A percentile compares a stretch with the other conserved stretches of the same genome.
Conservation (phyloP, 2,113 vertebrate genomes). For the Callithrix jacchus region DNA sequence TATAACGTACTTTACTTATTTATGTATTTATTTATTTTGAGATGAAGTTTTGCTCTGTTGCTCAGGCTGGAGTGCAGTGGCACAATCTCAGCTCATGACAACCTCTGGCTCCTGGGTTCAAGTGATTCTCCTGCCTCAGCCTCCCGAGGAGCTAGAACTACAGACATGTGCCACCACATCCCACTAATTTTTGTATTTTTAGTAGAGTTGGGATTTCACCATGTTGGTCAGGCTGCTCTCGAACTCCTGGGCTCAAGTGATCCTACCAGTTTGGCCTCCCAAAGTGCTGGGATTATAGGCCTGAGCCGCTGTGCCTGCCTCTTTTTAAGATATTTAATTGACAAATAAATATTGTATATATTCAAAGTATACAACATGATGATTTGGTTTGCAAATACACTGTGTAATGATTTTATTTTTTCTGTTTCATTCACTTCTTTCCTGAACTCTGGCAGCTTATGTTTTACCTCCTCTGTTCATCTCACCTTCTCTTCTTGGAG, state of each 20-base stretch:
- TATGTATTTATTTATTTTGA: not conserved
- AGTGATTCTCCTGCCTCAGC: not conserved
- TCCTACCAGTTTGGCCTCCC: not conserved
- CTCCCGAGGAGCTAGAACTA: not conserved
- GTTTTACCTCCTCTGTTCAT: not conserved
- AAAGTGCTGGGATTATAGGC: not conserved
- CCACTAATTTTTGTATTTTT: not conserved
- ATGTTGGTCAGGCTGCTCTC: not conserved
- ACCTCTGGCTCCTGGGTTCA: not conserved
- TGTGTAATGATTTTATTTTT: not conserved
- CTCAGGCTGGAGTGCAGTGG: not conserved
- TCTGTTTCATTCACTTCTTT: not conserved
- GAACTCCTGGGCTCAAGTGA: not conserved
- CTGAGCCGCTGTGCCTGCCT: not conserved
- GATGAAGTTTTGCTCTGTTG: not conserved
- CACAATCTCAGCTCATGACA: not conserved
- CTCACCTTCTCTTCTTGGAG: not conserved
- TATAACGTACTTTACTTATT: not conserved
- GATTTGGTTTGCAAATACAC: not conserved
- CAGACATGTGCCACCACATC: not conserved
- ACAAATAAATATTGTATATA: not conserved
- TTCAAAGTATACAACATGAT: not conserved
- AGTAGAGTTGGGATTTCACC: not conserved
- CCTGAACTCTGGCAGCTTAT: not conserved
- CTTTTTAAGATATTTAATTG: not conserved